Evolutionary conservation across 2,113 vertebrate species (phyloP).

Genomic region (Erythrolamprus reginae): DNA sequence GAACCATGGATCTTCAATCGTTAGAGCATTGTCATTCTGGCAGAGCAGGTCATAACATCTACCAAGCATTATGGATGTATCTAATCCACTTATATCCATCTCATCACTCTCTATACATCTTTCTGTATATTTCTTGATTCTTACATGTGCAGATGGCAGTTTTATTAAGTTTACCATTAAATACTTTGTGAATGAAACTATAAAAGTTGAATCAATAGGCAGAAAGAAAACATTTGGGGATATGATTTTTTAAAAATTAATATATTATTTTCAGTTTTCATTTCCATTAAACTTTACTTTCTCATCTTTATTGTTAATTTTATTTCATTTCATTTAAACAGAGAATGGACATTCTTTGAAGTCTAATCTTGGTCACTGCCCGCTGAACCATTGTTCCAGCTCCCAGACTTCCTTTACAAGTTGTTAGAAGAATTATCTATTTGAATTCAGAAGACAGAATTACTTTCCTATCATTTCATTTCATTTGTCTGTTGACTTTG

Average conservation of each 20-base stretch:
- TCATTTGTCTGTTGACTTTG: slow-evolving; percentile 20
- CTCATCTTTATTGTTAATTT: slow-evolving; percentile 43
- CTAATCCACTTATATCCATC: not conserved
- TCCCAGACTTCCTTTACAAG: slow-evolving; percentile 49
- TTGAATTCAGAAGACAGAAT: slow-evolving; percentile 57
- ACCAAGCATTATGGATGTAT: not conserved
- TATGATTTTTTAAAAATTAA: not conserved
- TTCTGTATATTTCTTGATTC: not conserved
- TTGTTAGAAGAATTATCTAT: slow-evolving; percentile 56
- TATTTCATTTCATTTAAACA: slow-evolving; percentile 63
- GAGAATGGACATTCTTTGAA: slow-evolving; percentile 62
- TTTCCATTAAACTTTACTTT: slow-evolving; percentile 46
- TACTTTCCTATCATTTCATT: slow-evolving; percentile 22
- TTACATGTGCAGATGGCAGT: not conserved
- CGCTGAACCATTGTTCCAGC: slow-evolving; percentile 53
- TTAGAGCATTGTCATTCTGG: not conserved
- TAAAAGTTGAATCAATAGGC: not conserved
- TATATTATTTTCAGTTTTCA: slow-evolving; percentile 26
- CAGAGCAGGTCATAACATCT: not conserved
- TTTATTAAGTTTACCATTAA: not conserved
- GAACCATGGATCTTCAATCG: not conserved
- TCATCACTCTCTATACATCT: not conserved
- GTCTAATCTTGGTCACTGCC: slow-evolving; percentile 56
- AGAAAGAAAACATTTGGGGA: not conserved
- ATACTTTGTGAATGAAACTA: not conserved